phyloP scores from a whole-genome alignment of 2,113 vertebrate species.

The Todiramphus chloris region DNA sequence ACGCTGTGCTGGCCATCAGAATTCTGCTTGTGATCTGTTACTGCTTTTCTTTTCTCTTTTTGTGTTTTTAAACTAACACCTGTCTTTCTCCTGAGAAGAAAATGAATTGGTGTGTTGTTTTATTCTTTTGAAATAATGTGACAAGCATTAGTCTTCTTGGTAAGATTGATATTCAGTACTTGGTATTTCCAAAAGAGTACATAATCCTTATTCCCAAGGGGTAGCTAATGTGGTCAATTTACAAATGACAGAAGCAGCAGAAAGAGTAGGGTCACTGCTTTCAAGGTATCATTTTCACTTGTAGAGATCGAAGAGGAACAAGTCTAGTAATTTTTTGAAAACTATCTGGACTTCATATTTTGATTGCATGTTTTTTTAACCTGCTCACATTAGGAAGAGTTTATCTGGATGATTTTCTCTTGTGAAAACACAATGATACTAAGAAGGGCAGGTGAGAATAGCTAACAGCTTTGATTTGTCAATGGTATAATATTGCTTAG shows the following conservation, averaged over 20 bases:
- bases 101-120: neutral
- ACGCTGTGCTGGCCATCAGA: neutral
- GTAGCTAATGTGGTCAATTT: neutral
- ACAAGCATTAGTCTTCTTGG: neutral
- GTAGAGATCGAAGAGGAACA: neutral
- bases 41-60: neutral
- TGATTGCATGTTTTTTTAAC: neutral
- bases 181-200: neutral
- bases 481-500: neutral
- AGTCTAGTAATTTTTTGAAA: neutral
- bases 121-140: neutral
- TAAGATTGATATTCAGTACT: neutral
- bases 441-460: neutral
- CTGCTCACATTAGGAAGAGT: neutral
- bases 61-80: neutral
- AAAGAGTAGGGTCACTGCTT: neutral
- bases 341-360: neutral
- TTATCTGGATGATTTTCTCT: neutral
- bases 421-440: neutral
- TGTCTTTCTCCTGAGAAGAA: neutral
- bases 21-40: neutral
- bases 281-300: neutral
- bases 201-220: neutral
- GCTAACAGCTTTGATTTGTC: neutral
- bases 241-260: neutral